Evolutionary conservation across 2,888 invertebrate species (phyloP).

Genomic region (Drosophila phalerata): DNA sequence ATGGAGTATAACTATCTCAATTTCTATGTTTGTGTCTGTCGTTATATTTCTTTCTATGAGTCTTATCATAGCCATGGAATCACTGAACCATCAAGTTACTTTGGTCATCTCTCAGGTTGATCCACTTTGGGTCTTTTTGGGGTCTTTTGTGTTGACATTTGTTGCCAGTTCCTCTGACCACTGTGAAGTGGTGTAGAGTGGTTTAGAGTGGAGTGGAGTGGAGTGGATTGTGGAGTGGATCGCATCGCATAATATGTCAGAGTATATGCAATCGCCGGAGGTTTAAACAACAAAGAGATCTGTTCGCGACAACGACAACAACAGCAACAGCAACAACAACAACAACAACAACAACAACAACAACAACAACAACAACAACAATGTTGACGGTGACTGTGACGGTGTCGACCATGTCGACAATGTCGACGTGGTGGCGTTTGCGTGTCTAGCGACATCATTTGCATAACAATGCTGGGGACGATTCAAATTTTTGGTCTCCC

Average conservation of each 20-base stretch:
- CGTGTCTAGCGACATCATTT: conserved; percentile 85
- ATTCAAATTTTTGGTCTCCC: conserved; percentile 80
- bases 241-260: conserved; percentile 65
- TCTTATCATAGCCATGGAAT: conserved; percentile 34
- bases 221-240: conserved; percentile 23
- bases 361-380: conserved; percentile 6
- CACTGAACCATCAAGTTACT: conserved; percentile 49
- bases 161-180: conserved; percentile 30
- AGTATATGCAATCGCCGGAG: conserved; percentile 64
- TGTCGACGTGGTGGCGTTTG: conserved; percentile 74
- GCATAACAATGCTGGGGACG: conserved; percentile 85
- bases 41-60: neutral
- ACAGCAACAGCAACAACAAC: no score
- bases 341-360: conserved; percentile 35
- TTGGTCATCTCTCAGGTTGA: conserved; percentile 34
- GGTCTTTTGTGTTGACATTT: conserved; percentile 45
- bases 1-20: neutral
- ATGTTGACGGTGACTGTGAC: conserved; percentile 4
- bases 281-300: conserved; percentile 74
- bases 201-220: neutral
- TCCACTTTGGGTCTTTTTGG: conserved; percentile 40
- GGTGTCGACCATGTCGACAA: conserved; percentile 45
- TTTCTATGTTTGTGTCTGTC: neutral
- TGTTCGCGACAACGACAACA: conserved; percentile 65
- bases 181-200: conserved; percentile 5